A percentile compares a stretch with the other conserved stretches of the same genome.
These are phyloP conservation scores for Caenorhabditis doughertyi DNA, from an alignment of 2,888 invertebrate species.

Conservation along the genomic window DNA sequence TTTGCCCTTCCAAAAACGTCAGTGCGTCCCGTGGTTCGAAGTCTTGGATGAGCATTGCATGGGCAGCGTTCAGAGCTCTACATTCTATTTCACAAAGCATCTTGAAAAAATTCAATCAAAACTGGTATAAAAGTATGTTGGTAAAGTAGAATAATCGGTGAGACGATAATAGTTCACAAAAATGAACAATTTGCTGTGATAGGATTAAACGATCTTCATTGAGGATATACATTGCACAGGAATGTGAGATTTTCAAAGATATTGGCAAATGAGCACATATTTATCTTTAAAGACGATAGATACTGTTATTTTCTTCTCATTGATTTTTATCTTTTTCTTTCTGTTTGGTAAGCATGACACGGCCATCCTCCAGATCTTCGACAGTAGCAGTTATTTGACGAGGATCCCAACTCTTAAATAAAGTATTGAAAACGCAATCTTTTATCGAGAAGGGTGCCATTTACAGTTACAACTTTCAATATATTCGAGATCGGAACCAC, in stretches of 20 bases:
- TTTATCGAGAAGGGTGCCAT: no score
- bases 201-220: background rate
- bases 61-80: conserved; percentile 43
- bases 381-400: conserved; percentile 65
- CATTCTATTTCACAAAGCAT: conserved; percentile 63
- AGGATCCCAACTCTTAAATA: conserved; percentile 64
- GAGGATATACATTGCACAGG: conserved; percentile 21
- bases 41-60: conserved; percentile 53
- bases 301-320: no score
- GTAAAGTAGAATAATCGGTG: background rate
- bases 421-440: background rate
- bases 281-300: no score
- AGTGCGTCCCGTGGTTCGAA: conserved; percentile 59
- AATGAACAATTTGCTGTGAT: background rate
- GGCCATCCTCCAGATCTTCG: conserved; percentile 65
- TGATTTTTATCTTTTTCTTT: background rate
- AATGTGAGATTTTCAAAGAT: background rate
- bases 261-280: conserved; percentile 13
- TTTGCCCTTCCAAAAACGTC: conserved; percentile 31
- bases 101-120: background rate
- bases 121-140: background rate
- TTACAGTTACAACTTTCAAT: no score
- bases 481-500: no score
- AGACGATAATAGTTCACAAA: background rate
- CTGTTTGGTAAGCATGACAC: conserved; percentile 55